phyloP scores from a whole-genome alignment of 2,113 vertebrate species.

The Leptobrachium leishanense region DNA sequence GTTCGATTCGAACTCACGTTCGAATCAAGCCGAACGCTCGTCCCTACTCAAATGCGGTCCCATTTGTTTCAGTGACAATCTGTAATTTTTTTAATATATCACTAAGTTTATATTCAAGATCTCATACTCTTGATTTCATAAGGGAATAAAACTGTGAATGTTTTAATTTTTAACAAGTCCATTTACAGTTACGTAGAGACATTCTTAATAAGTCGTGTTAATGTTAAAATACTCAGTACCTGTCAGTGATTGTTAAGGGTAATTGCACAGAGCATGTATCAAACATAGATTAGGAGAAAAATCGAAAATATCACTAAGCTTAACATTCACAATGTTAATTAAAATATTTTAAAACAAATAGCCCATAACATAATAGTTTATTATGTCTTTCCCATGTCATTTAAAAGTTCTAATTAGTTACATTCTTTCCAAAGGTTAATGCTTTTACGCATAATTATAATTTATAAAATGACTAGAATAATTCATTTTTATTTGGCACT shows the following conservation, averaged over 20 bases:
- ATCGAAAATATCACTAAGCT: not conserved
- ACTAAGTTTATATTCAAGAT: no score
- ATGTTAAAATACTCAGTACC: constrained; percentile 31
- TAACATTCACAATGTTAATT: constrained; percentile 36
- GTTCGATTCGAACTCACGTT: no score
- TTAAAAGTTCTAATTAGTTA: not conserved
- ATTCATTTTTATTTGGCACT: not conserved
- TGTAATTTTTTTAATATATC: no score
- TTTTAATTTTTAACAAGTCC: constrained; percentile 21
- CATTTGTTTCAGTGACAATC: no score
- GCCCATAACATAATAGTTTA: constrained; percentile 29
- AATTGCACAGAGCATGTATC: constrained; percentile 14
- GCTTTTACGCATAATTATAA: constrained; percentile 3
- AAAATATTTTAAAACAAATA: constrained; percentile 45
- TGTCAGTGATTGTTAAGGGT: constrained; percentile 33
- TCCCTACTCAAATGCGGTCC: no score
- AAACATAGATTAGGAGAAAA: constrained; percentile 10
- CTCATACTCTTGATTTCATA: constrained; percentile 1
- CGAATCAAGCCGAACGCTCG: no score
- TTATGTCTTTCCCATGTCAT: constrained; percentile 19
- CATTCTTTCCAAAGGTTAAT: constrained; percentile 24
- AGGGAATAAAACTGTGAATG: constrained; percentile 8
- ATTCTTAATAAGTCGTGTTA: constrained; percentile 37
- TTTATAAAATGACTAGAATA: not conserved
- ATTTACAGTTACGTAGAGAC: constrained; percentile 33